Conservation (phyloP, 2,888 invertebrate species). For the Chaitophorus viminalis region DNA sequence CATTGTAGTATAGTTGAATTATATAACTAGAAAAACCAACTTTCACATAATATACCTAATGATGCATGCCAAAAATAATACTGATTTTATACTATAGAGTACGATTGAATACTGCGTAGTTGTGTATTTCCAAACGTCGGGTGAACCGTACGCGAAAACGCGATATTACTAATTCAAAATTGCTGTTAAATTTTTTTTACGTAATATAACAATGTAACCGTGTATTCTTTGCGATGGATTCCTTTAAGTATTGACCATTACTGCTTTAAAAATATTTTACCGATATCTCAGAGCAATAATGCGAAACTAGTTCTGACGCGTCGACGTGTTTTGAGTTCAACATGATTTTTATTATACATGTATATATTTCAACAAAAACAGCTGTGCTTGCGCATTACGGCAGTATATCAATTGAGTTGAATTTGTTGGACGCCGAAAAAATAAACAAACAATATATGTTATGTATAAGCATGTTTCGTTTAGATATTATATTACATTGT, state of each 20-base stretch:
- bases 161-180: neutral
- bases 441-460: neutral
- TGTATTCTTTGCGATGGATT: neutral
- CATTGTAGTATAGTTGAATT: neutral
- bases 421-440: neutral
- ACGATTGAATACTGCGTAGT: no score
- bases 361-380: neutral
- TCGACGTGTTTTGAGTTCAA: neutral
- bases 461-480: conserved; percentile 29
- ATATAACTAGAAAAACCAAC: neutral
- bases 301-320: neutral
- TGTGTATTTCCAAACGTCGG: no score
- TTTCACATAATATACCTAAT: no score
- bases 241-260: neutral
- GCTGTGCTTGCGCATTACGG: neutral
- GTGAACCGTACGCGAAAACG: no score
- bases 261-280: neutral
- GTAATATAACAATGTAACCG: neutral
- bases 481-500: conserved; percentile 5
- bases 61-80: no score
- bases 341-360: neutral
- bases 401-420: neutral
- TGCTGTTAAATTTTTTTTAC: neutral
- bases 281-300: neutral
- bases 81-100: no score